These are phyloP conservation scores for Rhinella marina DNA, from an alignment of 2,797 vertebrate genomes.

Conservation along the genomic window DNA sequence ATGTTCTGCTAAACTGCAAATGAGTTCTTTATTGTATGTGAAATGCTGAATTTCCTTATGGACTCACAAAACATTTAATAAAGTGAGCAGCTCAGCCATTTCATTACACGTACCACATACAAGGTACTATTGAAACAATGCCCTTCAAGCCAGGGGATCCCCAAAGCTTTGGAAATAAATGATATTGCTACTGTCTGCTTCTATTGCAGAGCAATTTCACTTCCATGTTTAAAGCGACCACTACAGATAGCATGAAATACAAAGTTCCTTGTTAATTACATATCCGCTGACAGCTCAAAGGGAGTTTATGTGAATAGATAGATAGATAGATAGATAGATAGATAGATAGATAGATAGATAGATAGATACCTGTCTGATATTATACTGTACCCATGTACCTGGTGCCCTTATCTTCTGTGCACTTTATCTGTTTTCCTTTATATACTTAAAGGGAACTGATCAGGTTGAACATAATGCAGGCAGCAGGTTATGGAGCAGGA, in stretches of 20 bases:
- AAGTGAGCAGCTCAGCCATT: slow-evolving; percentile 78
- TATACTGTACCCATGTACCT: too few species aligned
- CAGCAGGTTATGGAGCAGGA: too few species aligned
- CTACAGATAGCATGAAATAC: neutral
- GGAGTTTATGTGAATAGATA: neutral
- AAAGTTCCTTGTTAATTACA: neutral
- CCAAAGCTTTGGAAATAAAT: slow-evolving; percentile 56
- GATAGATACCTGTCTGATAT: too few species aligned
- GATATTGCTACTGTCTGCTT: slow-evolving; percentile 62
- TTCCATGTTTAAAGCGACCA: neutral
- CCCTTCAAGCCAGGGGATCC: slow-evolving; percentile 9
- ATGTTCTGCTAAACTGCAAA: slow-evolving; percentile 53
- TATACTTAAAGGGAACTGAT: too few species aligned
- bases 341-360: too few species aligned
- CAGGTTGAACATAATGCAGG: too few species aligned
- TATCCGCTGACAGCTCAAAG: neutral
- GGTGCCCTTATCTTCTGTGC: too few species aligned
- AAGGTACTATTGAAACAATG: slow-evolving; percentile 35
- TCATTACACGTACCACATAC: slow-evolving; percentile 73
- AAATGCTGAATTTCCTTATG: slow-evolving; percentile 74
- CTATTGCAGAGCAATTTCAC: neutral
- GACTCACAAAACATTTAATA: slow-evolving; percentile 80
- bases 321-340: too few species aligned
- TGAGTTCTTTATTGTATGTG: slow-evolving; percentile 60
- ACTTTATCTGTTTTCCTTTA: too few species aligned